Base-by-base conservation (phyloP, 2,797 vertebrate genomes). In the Australoheros facetus region DNA sequence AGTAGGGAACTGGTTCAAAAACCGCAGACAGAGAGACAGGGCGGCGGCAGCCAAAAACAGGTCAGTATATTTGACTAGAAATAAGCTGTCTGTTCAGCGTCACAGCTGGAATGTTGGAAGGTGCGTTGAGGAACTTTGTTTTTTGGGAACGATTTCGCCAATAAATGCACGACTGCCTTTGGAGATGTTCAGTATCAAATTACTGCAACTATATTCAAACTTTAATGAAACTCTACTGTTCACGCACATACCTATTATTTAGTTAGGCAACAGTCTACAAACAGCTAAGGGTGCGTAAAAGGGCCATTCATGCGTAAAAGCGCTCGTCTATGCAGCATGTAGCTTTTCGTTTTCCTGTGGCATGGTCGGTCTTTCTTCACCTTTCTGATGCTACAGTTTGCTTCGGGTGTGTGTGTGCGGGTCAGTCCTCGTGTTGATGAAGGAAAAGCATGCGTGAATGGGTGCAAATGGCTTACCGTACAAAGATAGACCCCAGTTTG, bases 1-100 rank as follows among this genome's bases (percentile, higher is more conserved):
- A 89, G 98, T 99, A 80, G 98, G 98, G 79, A 99, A 99, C 95
- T 99, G 98, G 98, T 99, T 99, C 95, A 99, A 99, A 93, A 99
- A 99, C 93, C 96, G 98, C 79, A 95, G 98, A 92, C 98, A 99
- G 91, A 95, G 98, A 87, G 98, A 99, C 94, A 95, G 98, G 56
- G 98, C 98, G 3, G 98, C 98, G 4, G 98, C 98, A 23, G 97
- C 98, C 81, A 99, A 99, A 85, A 99, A 99, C 97, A 98, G 97
- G 98, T 98, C 86, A 94, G 96, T 94, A 7, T 42, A 48, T 54
- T 19, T 13, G 1, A 7, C 57, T 14, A 6, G 28, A 21, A 59
- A 64, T 6, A 14, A 32, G 26, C 26, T 69, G 0, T n/a, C 2
- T 21, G 3, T 4, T 28, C 13, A 71, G 64, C 26, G 42, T 32